phyloP scores from a whole-genome alignment of 2,888 invertebrate species.

The Sarcophaga caerulescens region DNA sequence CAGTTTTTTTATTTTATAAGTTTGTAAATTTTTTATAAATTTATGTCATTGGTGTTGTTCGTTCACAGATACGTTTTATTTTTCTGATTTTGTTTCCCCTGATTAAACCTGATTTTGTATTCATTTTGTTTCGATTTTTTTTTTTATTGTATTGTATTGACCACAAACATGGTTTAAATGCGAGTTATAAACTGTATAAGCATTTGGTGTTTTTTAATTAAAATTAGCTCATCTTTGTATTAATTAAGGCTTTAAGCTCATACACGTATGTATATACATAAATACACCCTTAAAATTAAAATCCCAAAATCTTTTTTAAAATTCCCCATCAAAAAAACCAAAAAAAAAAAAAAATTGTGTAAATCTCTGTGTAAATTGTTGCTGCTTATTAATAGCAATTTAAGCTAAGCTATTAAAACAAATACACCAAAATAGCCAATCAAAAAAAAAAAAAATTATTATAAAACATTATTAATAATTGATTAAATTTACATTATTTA shows the following conservation, averaged over 20 bases:
- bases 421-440: too few species aligned
- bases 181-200: constrained; percentile 10
- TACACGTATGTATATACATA: too few species aligned
- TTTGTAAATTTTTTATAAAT: constrained; percentile 33
- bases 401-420: too few species aligned
- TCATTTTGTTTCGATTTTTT: background rate
- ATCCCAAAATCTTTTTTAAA: too few species aligned
- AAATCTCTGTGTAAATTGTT: too few species aligned
- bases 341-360: too few species aligned
- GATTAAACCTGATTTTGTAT: background rate
- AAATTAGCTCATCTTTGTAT: constrained; percentile 15
- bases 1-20: constrained; percentile 31
- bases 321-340: too few species aligned
- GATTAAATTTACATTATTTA: too few species aligned
- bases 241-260: background rate
- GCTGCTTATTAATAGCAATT: too few species aligned
- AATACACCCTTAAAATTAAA: too few species aligned
- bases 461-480: too few species aligned
- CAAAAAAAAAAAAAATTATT: too few species aligned
- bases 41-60: constrained; percentile 34
- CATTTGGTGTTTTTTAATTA: background rate
- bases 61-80: background rate
- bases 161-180: constrained; percentile 15
- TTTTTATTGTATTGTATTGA: background rate
- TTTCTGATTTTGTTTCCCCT: background rate